A percentile compares a stretch with the other conserved stretches of the same genome.
Evolutionary conservation across 1,140 invertebrate genomes (phyloP).

Genomic region (Leptinotarsa texana): DNA sequence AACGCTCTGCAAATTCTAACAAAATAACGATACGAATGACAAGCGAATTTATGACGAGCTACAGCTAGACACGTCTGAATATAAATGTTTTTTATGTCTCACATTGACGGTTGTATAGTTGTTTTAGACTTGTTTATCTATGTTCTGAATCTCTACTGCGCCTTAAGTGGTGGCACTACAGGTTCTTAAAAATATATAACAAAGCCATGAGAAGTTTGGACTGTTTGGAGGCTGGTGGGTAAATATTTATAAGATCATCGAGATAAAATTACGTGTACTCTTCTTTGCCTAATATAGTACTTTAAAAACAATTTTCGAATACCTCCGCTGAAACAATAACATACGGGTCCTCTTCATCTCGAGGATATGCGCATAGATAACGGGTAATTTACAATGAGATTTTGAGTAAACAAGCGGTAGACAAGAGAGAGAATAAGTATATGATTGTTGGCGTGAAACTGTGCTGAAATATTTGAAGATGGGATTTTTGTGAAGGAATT

Average conservation of each 20-base stretch:
- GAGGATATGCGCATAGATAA: constrained; percentile 13
- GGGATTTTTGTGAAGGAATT: too few species aligned
- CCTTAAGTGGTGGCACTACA: constrained; percentile 20
- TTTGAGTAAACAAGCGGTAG: neutral
- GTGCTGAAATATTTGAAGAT: too few species aligned
- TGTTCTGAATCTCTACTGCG: constrained; percentile 19
- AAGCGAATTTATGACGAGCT: neutral
- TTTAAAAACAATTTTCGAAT: constrained; percentile 19
- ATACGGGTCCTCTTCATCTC: neutral
- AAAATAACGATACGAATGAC: neutral
- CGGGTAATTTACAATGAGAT: constrained; percentile 1
- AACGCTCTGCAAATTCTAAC: neutral
- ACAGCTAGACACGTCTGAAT: neutral
- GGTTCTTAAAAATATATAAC: constrained; percentile 23
- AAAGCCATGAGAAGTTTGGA: constrained; percentile 24
- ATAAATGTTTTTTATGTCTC: constrained; percentile 19
- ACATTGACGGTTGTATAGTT: constrained; percentile 21
- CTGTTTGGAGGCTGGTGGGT: constrained; percentile 17
- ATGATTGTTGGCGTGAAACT: too few species aligned
- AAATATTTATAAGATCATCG: constrained; percentile 20
- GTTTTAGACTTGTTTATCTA: constrained; percentile 27
- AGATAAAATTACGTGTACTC: constrained; percentile 20
- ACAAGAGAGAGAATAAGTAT: neutral
- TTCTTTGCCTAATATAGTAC: constrained; percentile 18
- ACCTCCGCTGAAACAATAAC: constrained; percentile 12